These are phyloP conservation scores for Noctua janthe DNA, from an alignment of 2,888 invertebrate genomes.

Conservation along the genomic window DNA sequence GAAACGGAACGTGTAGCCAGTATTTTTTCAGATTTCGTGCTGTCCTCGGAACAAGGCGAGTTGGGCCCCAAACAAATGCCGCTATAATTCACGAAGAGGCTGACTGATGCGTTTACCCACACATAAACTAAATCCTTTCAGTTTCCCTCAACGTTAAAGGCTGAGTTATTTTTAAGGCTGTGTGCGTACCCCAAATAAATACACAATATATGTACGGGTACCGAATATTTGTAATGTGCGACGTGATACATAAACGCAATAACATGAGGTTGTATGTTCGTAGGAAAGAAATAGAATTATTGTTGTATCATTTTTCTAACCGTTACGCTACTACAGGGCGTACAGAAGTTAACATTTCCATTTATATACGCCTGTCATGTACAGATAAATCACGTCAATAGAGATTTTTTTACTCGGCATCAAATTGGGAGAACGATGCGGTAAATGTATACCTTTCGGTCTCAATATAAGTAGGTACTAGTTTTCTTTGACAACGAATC, in stretches of 20 bases:
- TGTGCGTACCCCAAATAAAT: constrained; percentile 62
- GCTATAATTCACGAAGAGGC: constrained; percentile 76
- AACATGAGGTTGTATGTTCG: constrained; percentile 43
- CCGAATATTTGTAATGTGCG: constrained; percentile 63
- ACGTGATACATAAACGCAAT: constrained; percentile 64
- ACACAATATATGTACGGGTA: constrained; percentile 60
- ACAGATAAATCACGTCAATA: constrained; percentile 53
- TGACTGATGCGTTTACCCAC: constrained; percentile 77
- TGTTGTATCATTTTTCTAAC: constrained; percentile 59
- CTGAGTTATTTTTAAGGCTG: constrained; percentile 73
- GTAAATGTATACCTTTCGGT: constrained; percentile 12
- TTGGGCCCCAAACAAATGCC: constrained; percentile 70
- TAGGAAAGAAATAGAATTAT: constrained; percentile 54
- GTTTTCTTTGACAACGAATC: background rate
- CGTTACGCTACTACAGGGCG: constrained; percentile 33
- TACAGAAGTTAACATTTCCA: constrained; percentile 56
- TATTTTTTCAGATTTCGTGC: constrained; percentile 57
- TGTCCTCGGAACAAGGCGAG: constrained; percentile 40
- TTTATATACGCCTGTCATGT: constrained; percentile 58
- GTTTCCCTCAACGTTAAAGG: constrained; percentile 73
- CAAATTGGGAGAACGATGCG: constrained; percentile 32
- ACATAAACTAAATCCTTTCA: constrained; percentile 77
- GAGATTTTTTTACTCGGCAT: constrained; percentile 36
- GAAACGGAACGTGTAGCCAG: constrained; percentile 28
- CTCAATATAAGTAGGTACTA: background rate